phyloP scores from a whole-genome alignment of 2,797 vertebrate genomes.

The Triplophysa bombifrons region DNA sequence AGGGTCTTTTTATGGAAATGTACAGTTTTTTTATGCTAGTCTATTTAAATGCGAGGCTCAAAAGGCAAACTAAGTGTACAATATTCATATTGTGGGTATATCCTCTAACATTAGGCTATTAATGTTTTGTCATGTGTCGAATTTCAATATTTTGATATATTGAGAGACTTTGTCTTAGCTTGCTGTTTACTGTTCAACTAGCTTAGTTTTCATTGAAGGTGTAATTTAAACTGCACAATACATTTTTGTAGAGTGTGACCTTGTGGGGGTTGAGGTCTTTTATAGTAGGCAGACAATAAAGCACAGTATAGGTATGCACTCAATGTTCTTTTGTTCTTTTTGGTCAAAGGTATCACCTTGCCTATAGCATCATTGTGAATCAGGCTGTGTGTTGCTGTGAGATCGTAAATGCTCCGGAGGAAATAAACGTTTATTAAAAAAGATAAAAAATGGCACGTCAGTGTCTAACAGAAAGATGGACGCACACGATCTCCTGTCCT shows the following conservation, averaged over 20 bases:
- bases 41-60: too few species aligned
- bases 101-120: too few species aligned
- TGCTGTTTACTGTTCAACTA: neutral
- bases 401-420: neutral
- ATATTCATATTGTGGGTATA: too few species aligned
- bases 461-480: slow-evolving; percentile 8
- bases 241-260: neutral
- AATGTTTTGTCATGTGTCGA: too few species aligned
- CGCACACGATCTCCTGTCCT: slow-evolving; percentile 43
- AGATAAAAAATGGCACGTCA: neutral
- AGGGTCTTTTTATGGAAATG: too few species aligned
- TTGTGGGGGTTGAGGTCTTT: slow-evolving; percentile 22
- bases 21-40: too few species aligned
- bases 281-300: slow-evolving; percentile 20
- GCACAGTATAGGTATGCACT: slow-evolving; percentile 10
- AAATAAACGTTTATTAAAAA: slow-evolving; percentile 8
- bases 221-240: neutral
- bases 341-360: neutral
- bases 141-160: neutral
- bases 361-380: neutral
- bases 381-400: neutral
- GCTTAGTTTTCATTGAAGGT: neutral
- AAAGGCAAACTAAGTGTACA: too few species aligned
- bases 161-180: neutral
- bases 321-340: neutral